Evolutionary conservation across 2,888 invertebrate genomes (phyloP), one percentile per base, ranked within the genome.

Genomic region (Junonia oenone): DNA sequence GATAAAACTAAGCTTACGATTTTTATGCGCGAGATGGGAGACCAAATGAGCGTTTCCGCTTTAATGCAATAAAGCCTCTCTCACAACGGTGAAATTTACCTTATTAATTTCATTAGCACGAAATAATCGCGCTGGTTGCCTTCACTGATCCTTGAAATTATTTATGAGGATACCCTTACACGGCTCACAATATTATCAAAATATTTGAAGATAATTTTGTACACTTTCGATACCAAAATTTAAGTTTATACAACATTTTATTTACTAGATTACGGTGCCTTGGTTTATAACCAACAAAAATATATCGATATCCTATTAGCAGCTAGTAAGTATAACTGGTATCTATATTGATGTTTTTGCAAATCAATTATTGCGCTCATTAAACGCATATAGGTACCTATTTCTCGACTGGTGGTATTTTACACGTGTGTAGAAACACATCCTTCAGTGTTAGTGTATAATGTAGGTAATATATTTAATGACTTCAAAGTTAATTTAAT

Each of bases 71-170:
- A 76, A 78, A 63, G 62, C 62, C 57, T 52, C 55, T 55, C 53
- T 56, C 57, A 56, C 55, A 55, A 47, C 58, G 58, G 58, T 61
- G 59, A 66, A 65, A 64, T 66, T 65, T 60, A 65, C 81, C 78
- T 84, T 83, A 84, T 85, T 84, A 84, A 83, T 84, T 84, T 83
- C 69, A 78, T 81, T 81, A 82, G 72, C 77, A 69, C 70, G 71
- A 80, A 82, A 83, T 83, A 80, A 83, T 81, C 81, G 76, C 76
- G 71, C 68, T 72, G 73, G 73, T 72, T 75, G 73, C 73, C 74
- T 73, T 68, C 70, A 73, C 72, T 77, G 80, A 81, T 80, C 78
- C 77, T 78, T 78, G 68, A 81, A 81, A 79, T 83, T 77, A 79
- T 83, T 80, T 80, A 80, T 75, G 71, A 71, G 67, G 64, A 61